Conservation (phyloP, 2,113 vertebrate species). For the Agelaius phoeniceus region DNA sequence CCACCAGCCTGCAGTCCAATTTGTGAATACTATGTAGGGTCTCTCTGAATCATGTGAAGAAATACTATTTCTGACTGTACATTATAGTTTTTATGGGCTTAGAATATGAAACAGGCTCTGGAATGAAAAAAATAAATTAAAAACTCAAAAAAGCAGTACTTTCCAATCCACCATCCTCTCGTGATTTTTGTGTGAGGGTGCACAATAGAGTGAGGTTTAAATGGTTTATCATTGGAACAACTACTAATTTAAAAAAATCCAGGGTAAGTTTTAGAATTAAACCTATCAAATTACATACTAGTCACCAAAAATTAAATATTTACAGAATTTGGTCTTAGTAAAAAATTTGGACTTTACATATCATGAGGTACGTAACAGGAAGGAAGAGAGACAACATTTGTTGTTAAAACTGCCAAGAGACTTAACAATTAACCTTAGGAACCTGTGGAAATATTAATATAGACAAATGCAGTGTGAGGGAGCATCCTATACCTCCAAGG, state of each 20-base stretch:
- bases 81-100: neutral
- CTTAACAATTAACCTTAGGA: neutral
- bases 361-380: neutral
- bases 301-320: neutral
- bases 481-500: neutral
- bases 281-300: neutral
- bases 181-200: neutral
- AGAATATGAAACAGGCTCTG: neutral
- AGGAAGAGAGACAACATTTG: neutral
- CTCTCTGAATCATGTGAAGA: neutral
- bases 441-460: neutral
- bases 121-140: neutral
- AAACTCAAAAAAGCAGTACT: neutral
- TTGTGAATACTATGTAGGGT: neutral
- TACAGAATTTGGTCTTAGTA: neutral
- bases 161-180: neutral
- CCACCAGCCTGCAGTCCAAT: neutral
- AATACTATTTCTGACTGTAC: neutral
- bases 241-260: neutral
- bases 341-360: neutral
- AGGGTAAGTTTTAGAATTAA: neutral
- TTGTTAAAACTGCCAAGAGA: neutral
- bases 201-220: neutral
- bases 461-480: neutral
- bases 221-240: neutral